These are phyloP conservation scores for Noctua janthina DNA, from an alignment of 2,888 invertebrate genomes.

Conservation along the genomic window DNA sequence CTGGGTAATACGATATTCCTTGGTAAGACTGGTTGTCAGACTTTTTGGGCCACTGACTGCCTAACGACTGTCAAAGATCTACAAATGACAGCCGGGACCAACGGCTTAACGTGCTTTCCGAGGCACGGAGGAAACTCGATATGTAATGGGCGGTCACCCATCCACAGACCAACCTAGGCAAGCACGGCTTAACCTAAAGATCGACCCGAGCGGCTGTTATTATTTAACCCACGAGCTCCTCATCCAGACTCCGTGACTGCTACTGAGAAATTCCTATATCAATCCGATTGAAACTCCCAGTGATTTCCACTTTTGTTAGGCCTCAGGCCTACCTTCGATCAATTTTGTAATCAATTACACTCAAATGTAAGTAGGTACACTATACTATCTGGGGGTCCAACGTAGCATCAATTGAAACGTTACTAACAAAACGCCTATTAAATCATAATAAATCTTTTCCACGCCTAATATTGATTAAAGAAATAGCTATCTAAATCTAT, in stretches of 20 bases:
- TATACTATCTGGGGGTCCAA: neutral
- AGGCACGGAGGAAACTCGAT: no score
- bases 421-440: slow-evolving; percentile 20
- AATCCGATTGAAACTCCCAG: neutral
- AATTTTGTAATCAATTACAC: neutral
- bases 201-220: no score
- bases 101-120: no score
- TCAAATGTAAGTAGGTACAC: neutral
- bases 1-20: no score
- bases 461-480: slow-evolving; percentile 29
- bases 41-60: no score
- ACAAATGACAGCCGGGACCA: no score
- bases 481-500: slow-evolving; percentile 31
- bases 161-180: no score
- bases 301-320: neutral
- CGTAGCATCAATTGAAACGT: slow-evolving; percentile 1
- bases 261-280: neutral
- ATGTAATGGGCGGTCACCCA: no score
- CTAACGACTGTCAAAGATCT: no score
- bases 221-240: no score
- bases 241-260: neutral
- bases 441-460: slow-evolving; percentile 14
- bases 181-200: no score
- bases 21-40: no score
- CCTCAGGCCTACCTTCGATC: neutral